Evolutionary conservation across 2,888 invertebrate species (phyloP).

Genomic region (Agonopterix subpropinquella): DNA sequence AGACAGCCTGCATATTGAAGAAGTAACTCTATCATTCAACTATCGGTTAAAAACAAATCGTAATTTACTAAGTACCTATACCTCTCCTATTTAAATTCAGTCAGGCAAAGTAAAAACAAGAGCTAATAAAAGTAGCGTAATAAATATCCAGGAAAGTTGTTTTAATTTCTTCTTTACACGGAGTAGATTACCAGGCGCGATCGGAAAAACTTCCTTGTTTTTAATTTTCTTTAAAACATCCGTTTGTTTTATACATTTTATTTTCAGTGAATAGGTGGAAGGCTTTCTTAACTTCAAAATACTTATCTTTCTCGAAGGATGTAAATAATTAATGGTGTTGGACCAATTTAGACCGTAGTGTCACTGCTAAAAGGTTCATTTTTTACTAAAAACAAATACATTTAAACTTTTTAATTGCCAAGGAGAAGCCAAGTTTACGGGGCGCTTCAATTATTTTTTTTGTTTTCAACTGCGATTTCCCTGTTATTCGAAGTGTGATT

Average conservation of each 20-base stretch:
- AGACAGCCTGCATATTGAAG: too few relatives aligned
- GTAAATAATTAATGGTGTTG: slow-evolving; percentile 30
- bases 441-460: slow-evolving; percentile 31
- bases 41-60: slow-evolving; percentile 18
- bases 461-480: slow-evolving; percentile 26
- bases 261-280: slow-evolving; percentile 65
- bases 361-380: slow-evolving; percentile 39
- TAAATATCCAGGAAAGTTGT: slow-evolving; percentile 74
- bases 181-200: slow-evolving; percentile 62
- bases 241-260: slow-evolving; percentile 66
- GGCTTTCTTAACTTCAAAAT: slow-evolving; percentile 65
- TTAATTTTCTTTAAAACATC: slow-evolving; percentile 75
- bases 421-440: slow-evolving; percentile 43
- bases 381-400: slow-evolving; percentile 37
- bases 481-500: slow-evolving; percentile 8
- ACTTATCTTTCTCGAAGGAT: slow-evolving; percentile 52
- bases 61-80: slow-evolving; percentile 9
- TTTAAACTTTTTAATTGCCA: slow-evolving; percentile 60
- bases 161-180: slow-evolving; percentile 74
- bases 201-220: slow-evolving; percentile 71
- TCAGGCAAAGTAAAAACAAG: slow-evolving; percentile 49
- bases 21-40: too few relatives aligned
- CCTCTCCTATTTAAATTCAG: slow-evolving; percentile 48
- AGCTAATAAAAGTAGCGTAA: slow-evolving; percentile 65
- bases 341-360: slow-evolving; percentile 45